Conservation (phyloP, 2,113 vertebrate species). For the Chaenocephalus aceratus region DNA sequence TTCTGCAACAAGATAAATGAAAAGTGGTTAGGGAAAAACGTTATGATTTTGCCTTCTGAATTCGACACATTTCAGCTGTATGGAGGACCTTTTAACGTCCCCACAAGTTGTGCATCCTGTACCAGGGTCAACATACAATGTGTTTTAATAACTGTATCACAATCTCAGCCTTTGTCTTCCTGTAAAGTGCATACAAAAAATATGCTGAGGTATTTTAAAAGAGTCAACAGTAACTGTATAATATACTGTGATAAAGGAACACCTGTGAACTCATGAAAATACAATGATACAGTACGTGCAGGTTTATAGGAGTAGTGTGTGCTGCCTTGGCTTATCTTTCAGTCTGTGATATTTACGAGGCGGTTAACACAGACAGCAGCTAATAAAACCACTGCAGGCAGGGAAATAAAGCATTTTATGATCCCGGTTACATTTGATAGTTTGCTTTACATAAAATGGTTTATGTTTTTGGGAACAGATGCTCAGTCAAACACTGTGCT, state of each 20-base stretch:
- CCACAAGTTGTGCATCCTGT: not conserved
- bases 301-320: not conserved
- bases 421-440: slow-evolving; percentile 13
- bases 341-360: not conserved
- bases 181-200: not conserved
- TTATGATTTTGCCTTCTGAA: too few relatives aligned
- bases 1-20: too few relatives aligned
- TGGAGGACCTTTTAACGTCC: too few relatives aligned
- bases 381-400: slow-evolving; percentile 5
- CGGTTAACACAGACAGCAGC: slow-evolving; percentile 11
- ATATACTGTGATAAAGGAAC: not conserved
- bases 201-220: not conserved
- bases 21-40: too few relatives aligned
- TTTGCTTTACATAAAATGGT: not conserved
- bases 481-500: not conserved
- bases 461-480: not conserved
- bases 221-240: not conserved
- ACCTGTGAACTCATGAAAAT: not conserved
- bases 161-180: not conserved
- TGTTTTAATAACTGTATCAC: not conserved
- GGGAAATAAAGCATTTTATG: slow-evolving; percentile 19
- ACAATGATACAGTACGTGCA: not conserved
- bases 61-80: too few relatives aligned
- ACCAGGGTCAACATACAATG: not conserved
- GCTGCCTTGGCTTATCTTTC: not conserved